Conservation (phyloP, 2,888 invertebrate genomes). For the Chironomus riparius region DNA sequence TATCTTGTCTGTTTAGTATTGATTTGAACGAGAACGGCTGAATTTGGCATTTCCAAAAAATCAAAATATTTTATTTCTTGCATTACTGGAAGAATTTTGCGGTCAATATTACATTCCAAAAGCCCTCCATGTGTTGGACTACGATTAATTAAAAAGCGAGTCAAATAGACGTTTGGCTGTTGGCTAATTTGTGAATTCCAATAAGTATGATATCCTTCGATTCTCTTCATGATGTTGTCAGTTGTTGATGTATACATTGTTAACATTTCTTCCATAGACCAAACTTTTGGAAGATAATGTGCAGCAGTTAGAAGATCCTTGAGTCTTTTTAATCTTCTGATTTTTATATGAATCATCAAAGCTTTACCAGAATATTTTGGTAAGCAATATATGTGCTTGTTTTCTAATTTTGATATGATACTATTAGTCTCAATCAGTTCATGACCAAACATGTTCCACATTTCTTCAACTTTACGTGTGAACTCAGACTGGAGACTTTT, state of each 20-base stretch:
- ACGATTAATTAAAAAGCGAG: constrained; percentile 63
- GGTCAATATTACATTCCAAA: constrained; percentile 72
- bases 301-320: neutral
- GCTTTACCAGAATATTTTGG: constrained; percentile 61
- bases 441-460: constrained; percentile 65
- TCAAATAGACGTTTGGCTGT: constrained; percentile 50
- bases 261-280: neutral
- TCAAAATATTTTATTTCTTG: constrained; percentile 68
- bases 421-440: constrained; percentile 67
- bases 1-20: constrained; percentile 48
- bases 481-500: constrained; percentile 61
- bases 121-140: constrained; percentile 55
- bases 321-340: neutral
- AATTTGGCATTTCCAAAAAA: constrained; percentile 51
- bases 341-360: neutral
- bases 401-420: constrained; percentile 53
- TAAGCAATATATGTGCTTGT: constrained; percentile 54
- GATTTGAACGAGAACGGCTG: constrained; percentile 52
- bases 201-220: constrained; percentile 46
- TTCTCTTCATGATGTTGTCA: constrained; percentile 39
- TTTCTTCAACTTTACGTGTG: constrained; percentile 56
- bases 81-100: constrained; percentile 54
- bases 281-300: constrained; percentile 15
- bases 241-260: constrained; percentile 32
- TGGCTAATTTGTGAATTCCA: constrained; percentile 52